These are phyloP conservation scores for Orbicella faveolata DNA, from an alignment of 64 coral and sea anemone genomes.

Conservation along the genomic window DNA sequence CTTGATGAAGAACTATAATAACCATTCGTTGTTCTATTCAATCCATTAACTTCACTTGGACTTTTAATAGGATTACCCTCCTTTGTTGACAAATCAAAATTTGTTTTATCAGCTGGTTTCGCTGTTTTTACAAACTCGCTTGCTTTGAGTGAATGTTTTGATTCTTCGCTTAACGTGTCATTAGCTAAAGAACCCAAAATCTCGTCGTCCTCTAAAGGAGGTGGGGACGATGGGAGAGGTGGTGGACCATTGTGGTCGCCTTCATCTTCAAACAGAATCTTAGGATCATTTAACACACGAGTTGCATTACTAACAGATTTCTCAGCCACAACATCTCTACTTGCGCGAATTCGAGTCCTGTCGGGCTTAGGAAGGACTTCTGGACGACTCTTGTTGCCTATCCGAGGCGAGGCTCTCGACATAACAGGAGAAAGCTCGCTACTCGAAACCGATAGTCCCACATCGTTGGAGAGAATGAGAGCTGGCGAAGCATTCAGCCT, in stretches of 20 bases:
- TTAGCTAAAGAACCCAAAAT: neutral
- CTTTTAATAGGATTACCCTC: neutral
- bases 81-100: conserved; percentile 24
- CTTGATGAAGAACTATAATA: conserved; percentile 10
- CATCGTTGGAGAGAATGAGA: conserved; percentile 1
- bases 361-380: conserved; percentile 14
- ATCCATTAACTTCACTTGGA: neutral
- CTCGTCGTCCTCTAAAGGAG: conserved; percentile 14
- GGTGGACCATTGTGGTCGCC: neutral
- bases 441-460: conserved; percentile 5
- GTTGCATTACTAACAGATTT: neutral
- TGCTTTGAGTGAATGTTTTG: neutral
- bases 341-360: neutral
- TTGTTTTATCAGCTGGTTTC: neutral
- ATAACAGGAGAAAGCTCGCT: neutral
- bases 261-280: neutral
- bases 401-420: neutral
- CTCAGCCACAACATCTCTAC: neutral
- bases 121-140: neutral
- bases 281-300: neutral
- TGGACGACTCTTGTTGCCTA: neutral
- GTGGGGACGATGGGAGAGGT: conserved; percentile 15
- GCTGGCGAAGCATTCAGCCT: neutral
- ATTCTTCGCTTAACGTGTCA: neutral
- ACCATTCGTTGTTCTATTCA: neutral